Conservation (phyloP, 2,888 invertebrate species). For the Apomyelois bistriatella region DNA sequence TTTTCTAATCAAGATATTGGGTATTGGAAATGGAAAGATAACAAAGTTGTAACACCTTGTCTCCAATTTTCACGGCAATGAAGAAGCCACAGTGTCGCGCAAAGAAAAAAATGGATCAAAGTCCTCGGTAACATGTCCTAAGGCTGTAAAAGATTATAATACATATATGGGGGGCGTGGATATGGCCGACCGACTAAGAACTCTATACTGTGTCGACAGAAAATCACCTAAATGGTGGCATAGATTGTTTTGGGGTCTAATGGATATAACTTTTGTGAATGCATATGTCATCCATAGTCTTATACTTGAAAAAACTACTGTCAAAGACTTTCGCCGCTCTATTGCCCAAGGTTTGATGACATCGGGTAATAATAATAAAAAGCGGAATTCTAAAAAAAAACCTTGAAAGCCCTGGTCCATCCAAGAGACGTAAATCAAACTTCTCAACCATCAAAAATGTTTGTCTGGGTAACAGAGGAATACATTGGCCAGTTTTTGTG, state of each 20-base stretch:
- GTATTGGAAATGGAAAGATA: constrained; percentile 23
- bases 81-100: not conserved
- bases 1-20: constrained; percentile 25
- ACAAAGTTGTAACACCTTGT: constrained; percentile 13
- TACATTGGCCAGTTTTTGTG: constrained; percentile 29
- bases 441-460: constrained; percentile 28
- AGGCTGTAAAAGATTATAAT: constrained; percentile 21
- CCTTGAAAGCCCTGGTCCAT: constrained; percentile 18
- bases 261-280: constrained; percentile 28
- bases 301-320: constrained; percentile 23
- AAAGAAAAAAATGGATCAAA: not conserved
- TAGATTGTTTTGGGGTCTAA: constrained; percentile 30
- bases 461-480: constrained; percentile 27
- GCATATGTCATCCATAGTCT: constrained; percentile 26
- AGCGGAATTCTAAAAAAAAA: constrained; percentile 21
- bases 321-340: constrained; percentile 21
- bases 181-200: constrained; percentile 37
- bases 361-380: constrained; percentile 24
- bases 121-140: not conserved
- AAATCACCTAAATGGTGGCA: constrained; percentile 43
- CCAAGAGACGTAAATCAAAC: constrained; percentile 27
- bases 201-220: constrained; percentile 33
- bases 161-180: constrained; percentile 28
- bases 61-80: not conserved
- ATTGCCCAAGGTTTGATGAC: constrained; percentile 16